Base-by-base conservation (phyloP, 92 coral and sea anemone species). In the Parazoanthus darwini region DNA sequence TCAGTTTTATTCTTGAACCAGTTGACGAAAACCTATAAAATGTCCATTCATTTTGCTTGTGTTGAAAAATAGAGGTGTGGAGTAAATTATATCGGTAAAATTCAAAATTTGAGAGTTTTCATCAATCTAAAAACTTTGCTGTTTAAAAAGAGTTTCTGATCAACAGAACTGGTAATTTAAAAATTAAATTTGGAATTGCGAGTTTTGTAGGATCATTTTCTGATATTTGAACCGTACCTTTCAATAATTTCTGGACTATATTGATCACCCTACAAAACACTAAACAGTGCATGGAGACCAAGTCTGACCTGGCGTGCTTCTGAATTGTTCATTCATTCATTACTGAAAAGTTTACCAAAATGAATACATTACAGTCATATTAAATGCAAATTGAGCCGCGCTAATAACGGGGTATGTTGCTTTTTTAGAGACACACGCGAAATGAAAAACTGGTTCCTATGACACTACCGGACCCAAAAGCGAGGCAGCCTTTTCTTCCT, bases 391-490 rank as follows among this genome's bases (percentile, higher is more conserved):
- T 26, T 50, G 22, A 46, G 38, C 39, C 65, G 48, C 78, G 58
- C 76, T 74, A 86, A 86, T 56, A 59, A 25, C 36, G n/a, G 46
- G 43, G 35, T 89, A 8, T 59, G 39, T 74, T 86, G 63, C 54
- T 9, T 36, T 80, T 87, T 22, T 89, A 96, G 99, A 92, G 96
- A 76, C 97, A 96, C 91, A 96, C 95, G 85, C 92, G 91, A 78
- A 96, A 96, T 70, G 99, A 96, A 85, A 96, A 96, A 86, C 90
- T 96, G 46, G 91, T 86, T 16, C 90, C 96, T 2, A 91, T 89
- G 85, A 93, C 83, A 59, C 91, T 92, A 48, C 88, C 89, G 44
- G 93, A 93, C 44, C 88, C 96, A 0, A 67, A 67, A 78, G 89
- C 90, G 38, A 89, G 94, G 75, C 85, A 84, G 66, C 94, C 90